Conservation (phyloP, 1,140 invertebrate species). For the Eulimnadia texana region DNA sequence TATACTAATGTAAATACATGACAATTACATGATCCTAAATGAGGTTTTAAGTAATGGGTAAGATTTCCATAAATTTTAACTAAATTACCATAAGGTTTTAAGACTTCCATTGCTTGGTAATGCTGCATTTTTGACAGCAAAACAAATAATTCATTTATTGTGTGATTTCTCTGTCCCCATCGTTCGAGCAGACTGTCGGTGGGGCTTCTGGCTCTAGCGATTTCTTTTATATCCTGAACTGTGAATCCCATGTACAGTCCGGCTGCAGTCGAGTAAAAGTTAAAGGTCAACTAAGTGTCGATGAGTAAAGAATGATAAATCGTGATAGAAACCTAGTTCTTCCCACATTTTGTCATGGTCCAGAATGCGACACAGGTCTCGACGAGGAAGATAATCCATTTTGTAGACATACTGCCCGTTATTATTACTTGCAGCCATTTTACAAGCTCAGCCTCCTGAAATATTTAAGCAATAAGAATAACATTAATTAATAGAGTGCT, state of each 20-base stretch:
- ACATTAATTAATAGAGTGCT: no score
- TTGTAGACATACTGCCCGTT: constrained; percentile 47
- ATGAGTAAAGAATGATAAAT: background rate
- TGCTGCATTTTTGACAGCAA: constrained; percentile 53
- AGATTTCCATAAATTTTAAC: no score
- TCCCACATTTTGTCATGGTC: constrained; percentile 60
- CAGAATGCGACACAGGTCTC: constrained; percentile 53
- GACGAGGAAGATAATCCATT: constrained; percentile 47
- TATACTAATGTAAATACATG: no score
- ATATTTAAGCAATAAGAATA: no score
- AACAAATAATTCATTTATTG: constrained; percentile 56
- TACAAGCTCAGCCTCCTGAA: no score
- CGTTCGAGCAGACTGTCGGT: constrained; percentile 53
- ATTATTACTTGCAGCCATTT: background rate
- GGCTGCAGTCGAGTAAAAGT: constrained; percentile 25
- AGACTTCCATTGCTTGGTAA: constrained; percentile 47
- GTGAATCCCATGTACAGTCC: constrained; percentile 36
- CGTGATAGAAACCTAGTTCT: constrained; percentile 40
- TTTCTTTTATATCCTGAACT: constrained; percentile 32
- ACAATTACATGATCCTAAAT: no score
- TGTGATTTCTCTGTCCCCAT: constrained; percentile 68
- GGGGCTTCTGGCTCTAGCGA: constrained; percentile 44
- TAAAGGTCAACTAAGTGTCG: background rate
- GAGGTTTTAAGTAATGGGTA: no score
- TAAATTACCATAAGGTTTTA: constrained; percentile 44